Percentiles rank a stretch among this genome's conserved stretches.
These are phyloP conservation scores for Oceanites oceanicus DNA, from an alignment of 2,113 vertebrate species.

Conservation along the genomic window DNA sequence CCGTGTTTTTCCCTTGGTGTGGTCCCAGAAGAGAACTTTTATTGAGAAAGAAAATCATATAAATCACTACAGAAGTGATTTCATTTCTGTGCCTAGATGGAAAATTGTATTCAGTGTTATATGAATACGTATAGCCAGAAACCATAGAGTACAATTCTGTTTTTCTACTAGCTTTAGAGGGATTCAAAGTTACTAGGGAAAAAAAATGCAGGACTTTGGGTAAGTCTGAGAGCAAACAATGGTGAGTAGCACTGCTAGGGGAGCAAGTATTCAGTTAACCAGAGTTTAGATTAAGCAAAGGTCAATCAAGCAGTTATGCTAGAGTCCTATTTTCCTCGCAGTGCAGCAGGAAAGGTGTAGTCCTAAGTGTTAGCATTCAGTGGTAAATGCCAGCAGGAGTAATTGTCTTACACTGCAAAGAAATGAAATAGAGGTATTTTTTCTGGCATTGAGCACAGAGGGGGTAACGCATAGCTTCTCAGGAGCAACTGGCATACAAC, in stretches of 20 bases:
- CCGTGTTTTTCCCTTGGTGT: background rate
- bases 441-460: background rate
- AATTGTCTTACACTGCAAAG: background rate
- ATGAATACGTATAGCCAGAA: background rate
- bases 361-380: background rate
- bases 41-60: background rate
- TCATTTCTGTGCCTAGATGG: background rate
- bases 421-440: background rate
- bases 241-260: background rate
- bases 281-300: background rate
- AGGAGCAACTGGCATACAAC: background rate
- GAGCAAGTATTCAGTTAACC: background rate
- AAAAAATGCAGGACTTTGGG: background rate
- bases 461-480: rapidly evolving
- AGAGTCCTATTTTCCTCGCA: background rate
- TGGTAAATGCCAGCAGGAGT: background rate
- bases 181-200: background rate
- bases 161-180: background rate
- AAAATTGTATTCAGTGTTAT: background rate
- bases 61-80: background rate
- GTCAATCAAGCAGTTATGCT: background rate
- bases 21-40: background rate
- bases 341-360: background rate
- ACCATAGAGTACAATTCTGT: background rate
- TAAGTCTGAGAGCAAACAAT: background rate